Conservation (phyloP, 2,797 vertebrate species). For the Parotocinclus haroldoi region DNA sequence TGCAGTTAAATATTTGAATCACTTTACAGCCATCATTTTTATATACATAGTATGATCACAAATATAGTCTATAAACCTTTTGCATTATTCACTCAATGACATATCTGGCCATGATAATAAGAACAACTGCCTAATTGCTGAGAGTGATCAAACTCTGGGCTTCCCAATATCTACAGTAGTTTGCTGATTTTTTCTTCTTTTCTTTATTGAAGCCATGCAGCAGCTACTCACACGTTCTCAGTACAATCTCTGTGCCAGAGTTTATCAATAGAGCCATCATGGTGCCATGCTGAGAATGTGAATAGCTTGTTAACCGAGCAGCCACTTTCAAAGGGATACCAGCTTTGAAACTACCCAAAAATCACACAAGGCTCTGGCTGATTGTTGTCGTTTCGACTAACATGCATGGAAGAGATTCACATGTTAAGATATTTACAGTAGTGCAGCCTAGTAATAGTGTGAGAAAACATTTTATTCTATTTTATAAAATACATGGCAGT, state of each 20-base stretch:
- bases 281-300: slow-evolving; percentile 38
- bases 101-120: slow-evolving; percentile 28
- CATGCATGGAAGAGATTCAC: background rate
- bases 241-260: slow-evolving; percentile 21
- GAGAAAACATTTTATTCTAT: too few species aligned
- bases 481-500: too few species aligned
- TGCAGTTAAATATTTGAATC: too few species aligned
- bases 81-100: too few species aligned
- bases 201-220: slow-evolving; percentile 21
- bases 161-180: slow-evolving; percentile 16
- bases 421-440: background rate
- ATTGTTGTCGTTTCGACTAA: slow-evolving; percentile 19
- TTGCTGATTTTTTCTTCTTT: slow-evolving; percentile 10
- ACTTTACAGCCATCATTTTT: too few species aligned
- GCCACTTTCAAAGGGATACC: slow-evolving; percentile 21
- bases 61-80: too few species aligned
- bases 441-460: too few species aligned
- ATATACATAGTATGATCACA: too few species aligned
- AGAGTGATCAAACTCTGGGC: slow-evolving; percentile 20
- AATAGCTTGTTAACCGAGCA: slow-evolving; percentile 52
- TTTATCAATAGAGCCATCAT: slow-evolving; percentile 41
- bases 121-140: slow-evolving; percentile 10
- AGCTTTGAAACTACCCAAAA: slow-evolving; percentile 18
- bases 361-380: slow-evolving; percentile 18
- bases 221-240: slow-evolving; percentile 2